Base-by-base conservation (phyloP, 2,113 vertebrate genomes). In the Triplophysa dalaica region DNA sequence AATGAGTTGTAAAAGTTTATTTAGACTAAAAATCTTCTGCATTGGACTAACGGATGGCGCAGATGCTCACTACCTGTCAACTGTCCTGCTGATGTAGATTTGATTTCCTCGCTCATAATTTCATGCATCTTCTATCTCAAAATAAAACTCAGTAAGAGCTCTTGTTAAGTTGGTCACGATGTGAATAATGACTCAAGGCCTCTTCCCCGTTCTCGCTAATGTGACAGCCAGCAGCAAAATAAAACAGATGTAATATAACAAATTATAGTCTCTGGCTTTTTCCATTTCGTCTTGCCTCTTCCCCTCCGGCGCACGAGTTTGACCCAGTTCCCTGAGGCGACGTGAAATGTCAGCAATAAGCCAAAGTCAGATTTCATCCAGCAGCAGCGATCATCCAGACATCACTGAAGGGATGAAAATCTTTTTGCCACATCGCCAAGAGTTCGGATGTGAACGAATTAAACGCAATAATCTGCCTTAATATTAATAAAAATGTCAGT, bases 331-430 rank as follows among this genome's bases (percentile, higher is more conserved):
- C 56, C 61, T 21, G 17, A 41, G 33, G 19, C 24, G 29, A 63
- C n/a, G 60, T 58, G 61, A 78, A 63, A 62, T 77, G 61, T 78
- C 81, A 82, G 24, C 70, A 74, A 72, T 72, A 72, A 72, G 52
- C 69, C 26, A 66, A 50, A 13, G 61, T 50, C 60, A 6, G 16
- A 65, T 58, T 19, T 56, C 48, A 70, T 29, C 60, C 48, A 17
- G 41, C 72, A 41, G 41, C 21, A 19, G 3, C 29, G 61, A 50
- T 77, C 63, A 66, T 7, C 33, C 50, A 64, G 50, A 66, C 41
- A 58, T 67, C 52, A 45, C 52, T 41, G 45, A 38, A 60, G 43
- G 38, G 50, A 65, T 38, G 29, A 58, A 56, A n/a, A 16, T 60
- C 52, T 24, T 14, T 61, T 24, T 54, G 5, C 54, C 38, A 60